These are phyloP conservation scores for Notothenia rossii DNA, from an alignment of 2,113 vertebrate genomes.

Conservation along the genomic window DNA sequence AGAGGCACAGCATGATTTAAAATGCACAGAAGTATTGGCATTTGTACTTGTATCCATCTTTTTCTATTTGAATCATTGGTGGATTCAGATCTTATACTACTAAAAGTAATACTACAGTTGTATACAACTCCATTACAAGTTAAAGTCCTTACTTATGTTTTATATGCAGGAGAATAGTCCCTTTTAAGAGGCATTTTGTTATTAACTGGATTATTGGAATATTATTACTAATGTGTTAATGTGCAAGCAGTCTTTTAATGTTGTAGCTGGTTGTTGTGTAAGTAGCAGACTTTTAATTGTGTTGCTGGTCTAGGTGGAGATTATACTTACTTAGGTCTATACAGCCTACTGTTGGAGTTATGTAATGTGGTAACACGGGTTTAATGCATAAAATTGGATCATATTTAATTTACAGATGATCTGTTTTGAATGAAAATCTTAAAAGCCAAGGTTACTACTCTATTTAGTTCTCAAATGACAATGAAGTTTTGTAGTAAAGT, in stretches of 20 bases:
- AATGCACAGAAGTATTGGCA: too few relatives aligned
- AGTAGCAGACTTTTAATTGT: background rate
- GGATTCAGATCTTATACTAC: background rate
- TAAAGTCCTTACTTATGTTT: background rate
- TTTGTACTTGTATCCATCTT: too few relatives aligned
- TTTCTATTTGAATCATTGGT: background rate
- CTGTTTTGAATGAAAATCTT: background rate
- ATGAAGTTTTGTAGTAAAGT: background rate
- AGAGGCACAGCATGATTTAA: slow-evolving; percentile 42
- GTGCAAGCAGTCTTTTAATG: background rate
- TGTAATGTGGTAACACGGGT: too few relatives aligned
- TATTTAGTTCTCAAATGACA: background rate
- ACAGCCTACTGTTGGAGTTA: background rate
- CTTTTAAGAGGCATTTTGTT: background rate
- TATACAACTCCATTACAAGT: background rate
- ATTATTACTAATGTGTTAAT: background rate
- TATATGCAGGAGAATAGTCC: background rate
- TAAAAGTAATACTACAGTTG: background rate
- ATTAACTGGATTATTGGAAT: background rate
- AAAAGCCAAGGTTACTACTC: background rate
- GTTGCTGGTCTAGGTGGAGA: background rate
- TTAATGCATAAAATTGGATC: background rate
- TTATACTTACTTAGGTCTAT: background rate
- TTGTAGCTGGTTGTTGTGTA: background rate
- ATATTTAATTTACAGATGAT: background rate